Base-by-base conservation (phyloP, 2,113 vertebrate species). In the Romanogobio albipinnatus region DNA sequence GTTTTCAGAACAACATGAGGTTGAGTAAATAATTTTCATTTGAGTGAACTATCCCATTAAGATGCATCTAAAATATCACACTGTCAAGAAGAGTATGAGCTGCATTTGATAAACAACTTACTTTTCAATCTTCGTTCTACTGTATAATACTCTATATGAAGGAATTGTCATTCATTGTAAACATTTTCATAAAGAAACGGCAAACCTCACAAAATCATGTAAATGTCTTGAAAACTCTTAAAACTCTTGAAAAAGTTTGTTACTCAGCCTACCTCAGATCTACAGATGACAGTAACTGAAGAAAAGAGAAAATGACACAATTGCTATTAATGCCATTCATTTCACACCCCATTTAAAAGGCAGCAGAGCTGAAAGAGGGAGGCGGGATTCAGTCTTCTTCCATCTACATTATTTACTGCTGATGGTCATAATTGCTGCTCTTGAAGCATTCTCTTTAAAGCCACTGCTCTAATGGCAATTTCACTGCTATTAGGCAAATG, bases 241-340 rank as follows among this genome's bases (percentile, higher is more conserved):
- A 29, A 29, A 29, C 29, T 29, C 29, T 29, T 51, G 26, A 13
- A 2, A 61, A 78, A 68, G 75, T 47, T 62, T 56, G 19, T 45
- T 36, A 73, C 22, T 33, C 10, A 82, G 53, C 45, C 51, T 22
- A 26, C 45, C 70, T 26, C 0, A 5, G n/a, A 62, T 39, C 74
- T 68, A 49, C n/a, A 83, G 71, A 83, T 84, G 71, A 92, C 87
- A 90, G 92, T 92, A 91, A 93, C 92, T 92, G 3, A 76, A 53
- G 49, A 76, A 76, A 76, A 53, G 24, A 76, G 47, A 51, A 53
- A 53, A 76, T 45, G 85, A 87, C 86, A 88, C 47, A 83, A 89
- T 93, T 90, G 90, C 90, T 92, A 92, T 93, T 93, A 92, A 93
- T 89, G 82, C 84, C 88, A 88, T 91, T 95, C 81, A 94, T 94